Evolutionary conservation across 2,888 invertebrate genomes (phyloP).

Genomic region (Prenolepis imparis): DNA sequence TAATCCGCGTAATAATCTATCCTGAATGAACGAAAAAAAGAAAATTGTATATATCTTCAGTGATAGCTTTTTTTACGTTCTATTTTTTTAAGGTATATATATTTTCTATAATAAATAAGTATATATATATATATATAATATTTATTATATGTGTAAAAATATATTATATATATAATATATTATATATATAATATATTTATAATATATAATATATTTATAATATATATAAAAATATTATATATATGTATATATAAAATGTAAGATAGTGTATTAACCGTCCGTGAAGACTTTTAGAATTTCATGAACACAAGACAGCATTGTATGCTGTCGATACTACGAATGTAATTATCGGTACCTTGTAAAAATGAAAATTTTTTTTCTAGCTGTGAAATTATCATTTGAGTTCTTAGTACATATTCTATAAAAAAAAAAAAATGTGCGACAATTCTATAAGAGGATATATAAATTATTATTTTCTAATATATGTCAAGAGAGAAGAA

Average conservation of each 20-base stretch:
- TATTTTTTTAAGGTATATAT: slow-evolving; percentile 30
- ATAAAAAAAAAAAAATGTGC: slow-evolving; percentile 26
- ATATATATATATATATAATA: background rate
- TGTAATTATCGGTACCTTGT: slow-evolving; percentile 68
- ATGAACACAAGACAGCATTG: slow-evolving; percentile 56
- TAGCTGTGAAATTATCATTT: slow-evolving; percentile 26
- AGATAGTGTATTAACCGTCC: slow-evolving; percentile 69
- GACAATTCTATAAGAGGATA: slow-evolving; percentile 28
- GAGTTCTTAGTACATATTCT: slow-evolving; percentile 30
- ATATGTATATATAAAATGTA: slow-evolving; percentile 12
- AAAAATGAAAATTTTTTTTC: slow-evolving; percentile 67
- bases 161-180: background rate
- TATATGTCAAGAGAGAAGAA: slow-evolving; percentile 26
- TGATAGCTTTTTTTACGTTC: slow-evolving; percentile 33
- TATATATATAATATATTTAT: background rate
- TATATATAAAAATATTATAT: background rate
- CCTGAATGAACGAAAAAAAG: slow-evolving; percentile 8
- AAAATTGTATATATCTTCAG: slow-evolving; percentile 27
- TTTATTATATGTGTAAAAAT: background rate
- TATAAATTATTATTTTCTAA: slow-evolving; percentile 59
- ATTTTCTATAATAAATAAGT: background rate
- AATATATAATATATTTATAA: background rate
- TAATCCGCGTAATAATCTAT: slow-evolving; percentile 12
- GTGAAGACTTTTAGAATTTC: slow-evolving; percentile 66
- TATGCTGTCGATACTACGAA: slow-evolving; percentile 55